Base-by-base conservation (phyloP, 92 coral and sea anemone species). In the Bergia puertoricense region DNA sequence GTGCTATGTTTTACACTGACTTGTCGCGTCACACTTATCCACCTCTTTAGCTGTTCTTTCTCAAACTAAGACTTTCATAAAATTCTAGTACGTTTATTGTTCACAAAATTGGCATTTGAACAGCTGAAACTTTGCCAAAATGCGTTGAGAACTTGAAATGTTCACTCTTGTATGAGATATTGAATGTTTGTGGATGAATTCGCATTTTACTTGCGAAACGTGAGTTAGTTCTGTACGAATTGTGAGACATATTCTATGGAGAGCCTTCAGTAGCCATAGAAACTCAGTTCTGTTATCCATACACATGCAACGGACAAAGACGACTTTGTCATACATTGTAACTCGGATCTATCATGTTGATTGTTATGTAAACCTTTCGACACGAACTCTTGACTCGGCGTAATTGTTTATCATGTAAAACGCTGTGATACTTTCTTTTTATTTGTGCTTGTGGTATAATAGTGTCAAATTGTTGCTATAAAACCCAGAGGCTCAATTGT, bases 241-340 rank as follows among this genome's bases (percentile, higher is more conserved):
- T 23, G 48, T n/a, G 50, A 15, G 54, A 36, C 36, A 82, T 45
- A n/a, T 46, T 72, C 23, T 45, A n/a, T 48, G 56, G 37, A 39
- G 41, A 82, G 59, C 41, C 20, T 66, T 43, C 59, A 36, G 87
- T 71, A 14, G 23, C 79, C 79, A 69, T 84, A 72, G 87, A 18
- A 71, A 71, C 68, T 20, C 44, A n/a, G 20, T 37, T 36, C 39
- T 10, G 22, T 41, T 72, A 18, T 8, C 68, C 40, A 39, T 46
- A 45, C 67, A 51, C 77, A 67, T 65, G 59, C n/a, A 82, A 23
- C 8, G 59, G 15, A 66, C 86, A 82, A 66, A 82, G 51, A 1
- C 37, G 18, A 20, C 46, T 43, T 42, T 66, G 76, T 66, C 76
- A 6, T 37, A 4, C 45, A 36, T 11, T 65, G 86, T 82, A 43